Conservation (phyloP, 53 echinoderm and acorn worm genomes). For the Arbacia lixula region DNA sequence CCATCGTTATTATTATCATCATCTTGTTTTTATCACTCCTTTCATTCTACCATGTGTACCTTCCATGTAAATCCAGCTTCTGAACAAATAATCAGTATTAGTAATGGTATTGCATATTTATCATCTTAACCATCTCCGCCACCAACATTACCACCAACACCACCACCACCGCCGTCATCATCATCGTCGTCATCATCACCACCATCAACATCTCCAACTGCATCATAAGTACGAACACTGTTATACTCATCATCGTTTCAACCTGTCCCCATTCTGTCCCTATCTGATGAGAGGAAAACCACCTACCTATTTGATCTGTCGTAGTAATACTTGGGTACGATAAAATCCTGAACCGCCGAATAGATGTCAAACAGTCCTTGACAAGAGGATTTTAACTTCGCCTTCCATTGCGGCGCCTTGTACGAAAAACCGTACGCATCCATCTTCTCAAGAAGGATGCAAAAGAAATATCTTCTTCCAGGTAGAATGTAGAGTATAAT, state of each 20-base stretch:
- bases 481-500: too few species aligned
- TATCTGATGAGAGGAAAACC: neutral
- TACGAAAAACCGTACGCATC: slow-evolving; percentile 78
- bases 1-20: neutral
- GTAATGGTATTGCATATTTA: too few species aligned
- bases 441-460: slow-evolving; percentile 44
- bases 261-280: too few species aligned
- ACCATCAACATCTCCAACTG: neutral
- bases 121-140: neutral
- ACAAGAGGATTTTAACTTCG: slow-evolving; percentile 75
- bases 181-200: neutral
- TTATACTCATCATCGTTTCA: neutral
- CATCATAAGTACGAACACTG: neutral
- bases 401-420: slow-evolving; percentile 87
- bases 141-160: neutral
- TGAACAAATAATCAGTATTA: too few species aligned
- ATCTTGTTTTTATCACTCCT: too few species aligned
- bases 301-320: slow-evolving; percentile 94
- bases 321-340: slow-evolving; percentile 92
- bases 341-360: slow-evolving; percentile 84
- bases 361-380: slow-evolving; percentile 67
- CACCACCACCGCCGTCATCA: neutral
- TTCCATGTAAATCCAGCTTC: too few species aligned
- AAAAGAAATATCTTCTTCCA: too few species aligned
- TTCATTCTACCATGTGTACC: too few species aligned